A percentile compares a stretch with the other conserved stretches of the same genome.
Conservation (phyloP, 2,113 vertebrate genomes). For the Corythoichthys haematopterus region DNA sequence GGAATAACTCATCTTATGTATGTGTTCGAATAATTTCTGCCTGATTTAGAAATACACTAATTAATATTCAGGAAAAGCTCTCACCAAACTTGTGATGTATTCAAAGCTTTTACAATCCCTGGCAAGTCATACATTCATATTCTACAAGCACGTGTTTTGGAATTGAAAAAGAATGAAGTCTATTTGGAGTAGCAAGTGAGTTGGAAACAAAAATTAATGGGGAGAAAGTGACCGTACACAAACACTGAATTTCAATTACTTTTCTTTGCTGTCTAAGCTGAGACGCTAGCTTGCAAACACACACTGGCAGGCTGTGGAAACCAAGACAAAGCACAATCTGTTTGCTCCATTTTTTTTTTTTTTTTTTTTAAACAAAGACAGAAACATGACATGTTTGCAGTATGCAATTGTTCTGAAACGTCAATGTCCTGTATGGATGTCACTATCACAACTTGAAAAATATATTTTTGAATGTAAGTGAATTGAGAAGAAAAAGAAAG, state of each 20-base stretch:
- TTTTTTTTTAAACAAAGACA: background rate
- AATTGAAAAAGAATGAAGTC: constrained; percentile 63
- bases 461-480: constrained; percentile 8
- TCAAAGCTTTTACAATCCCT: constrained; percentile 49
- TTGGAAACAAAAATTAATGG: constrained; percentile 72
- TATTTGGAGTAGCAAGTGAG: constrained; percentile 70
- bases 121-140: constrained; percentile 65
- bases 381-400: background rate
- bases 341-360: background rate
- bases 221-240: constrained; percentile 66
- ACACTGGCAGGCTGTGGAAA: constrained; percentile 15
- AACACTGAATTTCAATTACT: constrained; percentile 68
- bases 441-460: background rate
- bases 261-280: constrained; percentile 28
- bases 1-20: constrained; percentile 15
- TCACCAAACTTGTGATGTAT: constrained; percentile 54
- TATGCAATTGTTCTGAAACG: background rate
- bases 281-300: constrained; percentile 14
- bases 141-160: constrained; percentile 55
- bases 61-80: constrained; percentile 44
- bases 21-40: constrained; percentile 25
- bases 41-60: constrained; percentile 45
- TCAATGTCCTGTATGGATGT: background rate
- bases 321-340: constrained; percentile 13
- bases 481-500: constrained; percentile 5